These are phyloP conservation scores for Pandemis cinnamomeana DNA, from an alignment of 2,888 invertebrate genomes.

Conservation along the genomic window DNA sequence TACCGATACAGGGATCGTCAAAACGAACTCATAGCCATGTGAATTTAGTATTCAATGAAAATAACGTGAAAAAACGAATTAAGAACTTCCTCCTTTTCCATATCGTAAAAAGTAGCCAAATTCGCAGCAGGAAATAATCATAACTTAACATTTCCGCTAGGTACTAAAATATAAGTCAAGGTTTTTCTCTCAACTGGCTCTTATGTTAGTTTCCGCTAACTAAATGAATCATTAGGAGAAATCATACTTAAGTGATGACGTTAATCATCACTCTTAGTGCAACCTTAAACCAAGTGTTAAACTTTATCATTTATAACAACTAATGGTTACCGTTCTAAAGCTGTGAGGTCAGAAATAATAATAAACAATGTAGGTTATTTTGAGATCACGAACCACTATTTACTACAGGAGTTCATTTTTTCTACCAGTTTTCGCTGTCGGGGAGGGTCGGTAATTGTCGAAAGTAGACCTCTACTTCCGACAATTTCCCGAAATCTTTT, in stretches of 20 bases:
- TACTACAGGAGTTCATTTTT: background rate
- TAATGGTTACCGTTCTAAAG: conserved; percentile 1
- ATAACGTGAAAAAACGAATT: background rate
- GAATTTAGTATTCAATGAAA: background rate
- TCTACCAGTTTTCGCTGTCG: too few species aligned
- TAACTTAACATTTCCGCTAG: background rate
- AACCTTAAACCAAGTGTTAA: conserved; percentile 13
- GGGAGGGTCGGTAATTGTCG: too few species aligned
- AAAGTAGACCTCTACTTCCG: too few species aligned
- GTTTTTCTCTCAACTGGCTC: background rate
- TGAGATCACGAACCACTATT: background rate
- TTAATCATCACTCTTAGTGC: background rate
- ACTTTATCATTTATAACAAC: conserved; percentile 1
- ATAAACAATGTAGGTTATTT: background rate
- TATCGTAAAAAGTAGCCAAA: background rate
- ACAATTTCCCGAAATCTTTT: too few species aligned
- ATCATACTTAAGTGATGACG: background rate
- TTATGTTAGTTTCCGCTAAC: conserved; percentile 4
- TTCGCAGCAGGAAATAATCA: background rate
- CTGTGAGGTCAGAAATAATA: conserved; percentile 6
- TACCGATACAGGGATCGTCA: too few species aligned
- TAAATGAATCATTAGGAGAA: background rate
- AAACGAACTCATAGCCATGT: too few species aligned
- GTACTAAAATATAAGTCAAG: background rate
- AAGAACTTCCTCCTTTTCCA: background rate